Evolutionary conservation across 1,140 invertebrate genomes (phyloP), one percentile per base, ranked within the genome.

Genomic region (Cydia amplana): DNA sequence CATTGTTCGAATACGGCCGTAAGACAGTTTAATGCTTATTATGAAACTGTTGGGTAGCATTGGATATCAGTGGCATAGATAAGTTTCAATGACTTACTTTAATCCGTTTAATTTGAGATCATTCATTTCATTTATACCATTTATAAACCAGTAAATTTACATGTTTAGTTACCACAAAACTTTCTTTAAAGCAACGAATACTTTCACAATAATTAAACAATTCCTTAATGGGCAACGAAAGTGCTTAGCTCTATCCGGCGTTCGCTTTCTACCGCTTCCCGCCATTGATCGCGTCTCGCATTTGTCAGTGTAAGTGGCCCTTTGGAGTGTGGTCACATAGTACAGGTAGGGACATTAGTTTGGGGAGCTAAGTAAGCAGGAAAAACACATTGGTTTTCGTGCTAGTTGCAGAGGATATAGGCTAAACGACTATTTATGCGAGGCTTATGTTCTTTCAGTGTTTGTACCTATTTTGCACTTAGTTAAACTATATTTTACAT

Each of bases 131-230:
- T 32, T 0, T 32, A 32, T 32, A 32, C 5, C 43, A 46, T 12
- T 46, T 46, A 12, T 46, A 46, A 46, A 14, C 43, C 0, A 10
- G 43, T 46, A 12, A 46, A 12, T 28, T 28, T 28, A 28, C 28
- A 28, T 28, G 28, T 49, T 49, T 49, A 49, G 12, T 49, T 51
- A 51, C 43, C 4, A 16, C 16, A 20, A 60, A 60, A 23, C 55
- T 60, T 23, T 60, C 20, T 23, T 23, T 10, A 60, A 23, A 60
- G 18, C 55, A 23, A 60, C 55, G 14, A 51, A 51, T 51, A 51
- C 55, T 60, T 60, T 60, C 55, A 60, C 55, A 60, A 60, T 60
- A 60, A 60, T 60, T 70, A 70, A 70, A 70, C n/a, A 18, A 70
- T 70, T 70, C 23, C n/a, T n/a, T 32, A 70, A 70, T 36, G 36